Conservation (phyloP, 2,797 vertebrate genomes). For the Propithecus deckenii region DNA sequence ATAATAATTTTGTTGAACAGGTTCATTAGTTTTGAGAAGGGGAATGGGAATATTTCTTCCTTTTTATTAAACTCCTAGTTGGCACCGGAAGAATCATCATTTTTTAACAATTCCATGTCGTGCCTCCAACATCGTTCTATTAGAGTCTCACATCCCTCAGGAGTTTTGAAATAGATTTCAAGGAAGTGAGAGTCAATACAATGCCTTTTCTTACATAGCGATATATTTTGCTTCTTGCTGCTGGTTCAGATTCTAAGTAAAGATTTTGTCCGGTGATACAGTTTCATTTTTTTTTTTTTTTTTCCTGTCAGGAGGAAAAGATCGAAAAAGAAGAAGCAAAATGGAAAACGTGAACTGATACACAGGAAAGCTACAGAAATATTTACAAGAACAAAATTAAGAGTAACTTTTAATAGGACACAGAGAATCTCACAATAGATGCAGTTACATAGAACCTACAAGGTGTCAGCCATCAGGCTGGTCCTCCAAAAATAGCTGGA, state of each 20-base stretch:
- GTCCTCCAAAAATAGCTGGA: neutral
- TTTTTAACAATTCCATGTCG: neutral
- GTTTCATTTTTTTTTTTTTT: neutral
- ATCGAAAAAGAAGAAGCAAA: slow-evolving; percentile 25
- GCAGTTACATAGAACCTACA: neutral
- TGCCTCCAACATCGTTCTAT: slow-evolving; percentile 59
- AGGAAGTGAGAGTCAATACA: slow-evolving; percentile 77
- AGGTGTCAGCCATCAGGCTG: neutral
- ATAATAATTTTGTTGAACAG: slow-evolving; percentile 74
- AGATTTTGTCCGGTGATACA: neutral
- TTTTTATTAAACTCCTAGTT: slow-evolving; percentile 77
- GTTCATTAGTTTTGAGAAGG: slow-evolving; percentile 75
- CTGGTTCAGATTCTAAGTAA: slow-evolving; percentile 42
- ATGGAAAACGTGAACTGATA: neutral
- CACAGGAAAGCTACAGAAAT: neutral
- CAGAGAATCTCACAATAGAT: neutral
- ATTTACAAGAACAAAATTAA: neutral
- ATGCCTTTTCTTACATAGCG: slow-evolving; percentile 50
- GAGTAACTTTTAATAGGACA: neutral
- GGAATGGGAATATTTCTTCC: slow-evolving; percentile 52
- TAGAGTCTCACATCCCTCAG: slow-evolving; percentile 51
- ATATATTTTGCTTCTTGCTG: slow-evolving; percentile 12
- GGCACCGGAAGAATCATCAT: neutral
- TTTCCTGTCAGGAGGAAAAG: neutral
- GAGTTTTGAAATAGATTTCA: slow-evolving; percentile 68